phyloP scores from a whole-genome alignment of 2,113 vertebrate genomes.

The Cyanoramphus novaezelandiae region DNA sequence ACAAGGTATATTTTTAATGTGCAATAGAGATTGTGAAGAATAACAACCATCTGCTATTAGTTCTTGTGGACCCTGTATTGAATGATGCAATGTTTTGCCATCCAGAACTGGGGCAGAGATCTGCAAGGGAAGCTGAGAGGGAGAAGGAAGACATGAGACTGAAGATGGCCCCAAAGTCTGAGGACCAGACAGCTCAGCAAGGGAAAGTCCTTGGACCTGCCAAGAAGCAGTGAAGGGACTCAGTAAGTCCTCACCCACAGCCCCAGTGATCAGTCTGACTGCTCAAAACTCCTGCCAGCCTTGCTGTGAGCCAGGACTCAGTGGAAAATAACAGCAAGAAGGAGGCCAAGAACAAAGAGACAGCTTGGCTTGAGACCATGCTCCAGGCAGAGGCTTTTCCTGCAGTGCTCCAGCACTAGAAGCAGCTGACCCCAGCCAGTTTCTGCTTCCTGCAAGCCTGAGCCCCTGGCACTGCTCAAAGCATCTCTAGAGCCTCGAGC shows the following conservation, averaged over 20 bases:
- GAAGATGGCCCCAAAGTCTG: not conserved
- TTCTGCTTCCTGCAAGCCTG: not conserved
- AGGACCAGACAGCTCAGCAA: not conserved
- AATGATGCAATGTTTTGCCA: not conserved
- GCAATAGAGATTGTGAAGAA: not conserved
- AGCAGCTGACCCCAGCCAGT: rapidly evolving
- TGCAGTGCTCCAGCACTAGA: not conserved
- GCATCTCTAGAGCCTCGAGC: not conserved
- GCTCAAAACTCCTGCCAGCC: not conserved
- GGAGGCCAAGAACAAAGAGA: not conserved
- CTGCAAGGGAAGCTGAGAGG: not conserved
- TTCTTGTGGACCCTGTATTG: not conserved
- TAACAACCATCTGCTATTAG: conserved; percentile 9
- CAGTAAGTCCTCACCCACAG: not conserved
- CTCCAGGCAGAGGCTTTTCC: not conserved
- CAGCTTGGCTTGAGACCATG: not conserved
- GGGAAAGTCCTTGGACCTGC: not conserved
- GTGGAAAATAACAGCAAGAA: not conserved
- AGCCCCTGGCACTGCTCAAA: not conserved
- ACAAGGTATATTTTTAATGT: not conserved
- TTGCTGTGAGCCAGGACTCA: not conserved
- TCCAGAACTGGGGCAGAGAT: not conserved
- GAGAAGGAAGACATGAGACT: not conserved
- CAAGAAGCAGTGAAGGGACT: not conserved
- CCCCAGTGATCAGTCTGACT: not conserved